phyloP scores from a whole-genome alignment of 2,888 invertebrate species.

The Apantesis nais region DNA sequence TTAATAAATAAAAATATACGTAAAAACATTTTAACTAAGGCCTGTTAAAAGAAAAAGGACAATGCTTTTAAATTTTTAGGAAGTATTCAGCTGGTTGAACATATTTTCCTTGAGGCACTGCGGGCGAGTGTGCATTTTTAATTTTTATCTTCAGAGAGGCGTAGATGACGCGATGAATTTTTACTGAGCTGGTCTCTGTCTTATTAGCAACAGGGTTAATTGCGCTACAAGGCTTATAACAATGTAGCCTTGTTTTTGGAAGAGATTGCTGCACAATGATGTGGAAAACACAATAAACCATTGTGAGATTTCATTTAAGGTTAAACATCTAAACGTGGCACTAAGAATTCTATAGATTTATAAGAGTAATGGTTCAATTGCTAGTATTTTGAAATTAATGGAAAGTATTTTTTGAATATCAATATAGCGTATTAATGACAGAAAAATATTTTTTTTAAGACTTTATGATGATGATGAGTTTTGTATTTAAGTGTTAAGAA shows the following conservation, averaged over 20 bases:
- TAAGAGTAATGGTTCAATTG: not conserved
- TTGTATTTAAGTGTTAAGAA: not conserved
- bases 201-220: conserved; percentile 75
- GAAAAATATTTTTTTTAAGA: too few species aligned
- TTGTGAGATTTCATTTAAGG: not conserved
- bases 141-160: conserved; percentile 75
- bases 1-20: conserved; percentile 32
- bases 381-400: not conserved
- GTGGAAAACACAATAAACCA: not conserved
- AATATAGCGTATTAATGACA: too few species aligned
- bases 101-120: conserved; percentile 78
- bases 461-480: not conserved
- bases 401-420: not conserved
- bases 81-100: conserved; percentile 61
- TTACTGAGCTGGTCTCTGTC: conserved; percentile 75
- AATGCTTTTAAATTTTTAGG: conserved; percentile 65
- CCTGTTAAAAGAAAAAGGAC: conserved; percentile 50
- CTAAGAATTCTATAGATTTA: not conserved
- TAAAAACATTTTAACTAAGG: conserved; percentile 37
- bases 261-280: conserved; percentile 15
- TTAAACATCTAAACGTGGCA: not conserved
- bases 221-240: conserved; percentile 58
- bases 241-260: conserved; percentile 38
- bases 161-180: conserved; percentile 79
- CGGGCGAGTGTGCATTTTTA: conserved; percentile 80